Base-by-base conservation (phyloP, 2,113 vertebrate genomes). In the Stercorarius parasiticus region DNA sequence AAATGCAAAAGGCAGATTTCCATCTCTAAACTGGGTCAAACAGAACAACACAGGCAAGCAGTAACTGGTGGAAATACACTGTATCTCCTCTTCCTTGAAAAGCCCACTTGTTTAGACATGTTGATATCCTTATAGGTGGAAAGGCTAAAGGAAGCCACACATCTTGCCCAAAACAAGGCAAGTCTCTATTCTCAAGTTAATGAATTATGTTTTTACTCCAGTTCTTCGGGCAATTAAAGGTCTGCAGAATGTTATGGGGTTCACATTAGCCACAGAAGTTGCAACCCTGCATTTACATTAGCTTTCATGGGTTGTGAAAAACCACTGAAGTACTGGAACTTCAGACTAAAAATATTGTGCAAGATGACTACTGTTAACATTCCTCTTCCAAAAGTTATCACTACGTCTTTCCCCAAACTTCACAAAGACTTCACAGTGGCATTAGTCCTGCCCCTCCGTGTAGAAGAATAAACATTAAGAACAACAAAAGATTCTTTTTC, bases 11-110 rank as follows among this genome's bases (percentile, higher is more conserved):
- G 16, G 19, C 22, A 53, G 15, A 69, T 26, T 79, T 56, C 50
- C 11, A 26, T 30, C 49, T 61, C 47, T 36, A 23, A 76, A 40
- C 17, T 61, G 30, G 17, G 23, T 65, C 71, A 87, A 66, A 36
- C 14, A 78, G 23, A 81, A 1, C 3, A 85, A 21, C 32, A 32
- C 10, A 56, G 18, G 14, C 16, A 45, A 76, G 61, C 4, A 42
- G 8, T 5, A 36, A 8, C 26, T 27, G 42, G 11, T 72, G 15
- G 9, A 79, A 69, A 56, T 0, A 2, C 12, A 81, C 2, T 8
- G 64, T 13, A 67, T 0, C 0, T 10, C 26, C 23, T 65, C 32
- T 11, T 16, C 30, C 42, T 42, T 23, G 17, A 73, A 78, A 86
- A 79, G 36, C 6, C 2, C 30, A 22, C 53, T 66, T 47, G 2